Evolutionary conservation across 1,140 invertebrate genomes (phyloP), one percentile per base, ranked within the genome.

Genomic region (Nylanderia fulva): DNA sequence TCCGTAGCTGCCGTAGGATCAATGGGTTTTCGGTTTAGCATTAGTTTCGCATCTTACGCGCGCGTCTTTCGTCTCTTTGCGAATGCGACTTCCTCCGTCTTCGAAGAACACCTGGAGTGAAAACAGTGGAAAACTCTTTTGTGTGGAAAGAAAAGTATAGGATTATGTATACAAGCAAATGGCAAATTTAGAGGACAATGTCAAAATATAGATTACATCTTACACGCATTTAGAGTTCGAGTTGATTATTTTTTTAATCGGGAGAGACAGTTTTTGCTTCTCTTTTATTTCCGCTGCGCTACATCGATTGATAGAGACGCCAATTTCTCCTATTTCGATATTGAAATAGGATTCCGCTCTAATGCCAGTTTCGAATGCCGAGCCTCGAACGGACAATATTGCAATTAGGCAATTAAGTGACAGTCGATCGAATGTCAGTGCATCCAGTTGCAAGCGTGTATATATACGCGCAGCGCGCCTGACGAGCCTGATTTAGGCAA

Each of bases 321-420:
- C 6, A 69, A 64, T 80, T 80, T 80, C 63, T 71, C n/a, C n/a
- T n/a, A n/a, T n/a, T n/a, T n/a, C 45, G 63, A 69, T 64, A 48
- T 56, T 64, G 86, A 85, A 89, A 89, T 69, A 72, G 87, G 77
- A 89, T 88, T 88, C 87, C 87, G 74, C 64, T 89, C 88, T 89
- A 89, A 89, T 89, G 84, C 77, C 74, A 80, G 68, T 66, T 76
- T 86, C 87, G 84, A 84, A 88, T 88, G 68, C 77, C 84, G 77
- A 60, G 42, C 64, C n/a, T 61, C 27, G 48, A 76, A 82, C 75
- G 61, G 80, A 89, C 75, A 88, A 91, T 91, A 91, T 91, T 90
- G 90, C 89, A 91, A 91, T 91, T 91, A 90, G 90, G 52, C 84
- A 33, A 33, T 58, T 39, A 33, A 3, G 79, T 87, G 79, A 85